Conservation (phyloP, 2,888 invertebrate species). For the Phengaris alcon region DNA sequence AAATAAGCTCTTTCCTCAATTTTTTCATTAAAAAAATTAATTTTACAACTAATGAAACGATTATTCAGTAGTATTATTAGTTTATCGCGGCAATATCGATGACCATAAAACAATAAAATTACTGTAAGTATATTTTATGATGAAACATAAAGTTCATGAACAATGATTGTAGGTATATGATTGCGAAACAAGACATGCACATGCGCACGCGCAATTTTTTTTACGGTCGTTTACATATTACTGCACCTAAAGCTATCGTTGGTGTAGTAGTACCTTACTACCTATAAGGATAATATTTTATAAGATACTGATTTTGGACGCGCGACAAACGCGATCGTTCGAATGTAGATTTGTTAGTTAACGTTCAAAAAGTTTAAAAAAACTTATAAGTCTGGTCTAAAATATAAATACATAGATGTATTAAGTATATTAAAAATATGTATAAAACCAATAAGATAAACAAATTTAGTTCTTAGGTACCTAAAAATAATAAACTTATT, state of each 20-base stretch:
- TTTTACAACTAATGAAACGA: neutral
- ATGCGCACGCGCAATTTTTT: neutral
- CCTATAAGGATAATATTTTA: no score
- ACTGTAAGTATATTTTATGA: conserved; percentile 6
- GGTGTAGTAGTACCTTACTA: no score
- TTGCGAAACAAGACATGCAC: neutral
- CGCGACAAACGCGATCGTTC: no score
- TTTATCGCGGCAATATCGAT: neutral
- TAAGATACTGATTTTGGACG: no score
- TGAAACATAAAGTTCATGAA: conserved; percentile 5
- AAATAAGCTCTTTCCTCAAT: no score
- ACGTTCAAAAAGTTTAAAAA: no score
- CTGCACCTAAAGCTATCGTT: no score
- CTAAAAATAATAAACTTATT: neutral
- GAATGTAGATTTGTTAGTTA: no score
- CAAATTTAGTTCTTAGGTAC: neutral
- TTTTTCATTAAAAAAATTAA: neutral
- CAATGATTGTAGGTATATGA: neutral
- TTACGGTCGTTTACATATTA: no score
- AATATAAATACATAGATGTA: no score
- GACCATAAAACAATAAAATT: neutral
- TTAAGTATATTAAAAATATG: no score
- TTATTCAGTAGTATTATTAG: neutral
- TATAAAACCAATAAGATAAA: neutral
- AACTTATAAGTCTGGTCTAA: no score